Conservation (phyloP, 30 jellyfish, hydroid and myxozoan genomes). For the Pelagia noctiluca region DNA sequence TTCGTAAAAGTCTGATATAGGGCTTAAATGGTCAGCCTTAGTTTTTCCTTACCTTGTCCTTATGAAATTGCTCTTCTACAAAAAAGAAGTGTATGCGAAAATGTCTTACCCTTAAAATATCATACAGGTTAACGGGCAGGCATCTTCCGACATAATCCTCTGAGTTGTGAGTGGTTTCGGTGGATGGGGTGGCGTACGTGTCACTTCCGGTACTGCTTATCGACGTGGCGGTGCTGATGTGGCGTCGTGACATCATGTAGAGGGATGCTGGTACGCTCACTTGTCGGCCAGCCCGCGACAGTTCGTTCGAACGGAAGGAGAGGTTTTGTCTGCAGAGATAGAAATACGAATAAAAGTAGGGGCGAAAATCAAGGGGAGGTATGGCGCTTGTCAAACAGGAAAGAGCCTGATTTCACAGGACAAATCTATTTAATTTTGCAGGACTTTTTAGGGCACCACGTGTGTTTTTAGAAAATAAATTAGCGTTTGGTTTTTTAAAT, state of each 20-base stretch:
- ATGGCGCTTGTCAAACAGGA: no score
- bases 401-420: no score
- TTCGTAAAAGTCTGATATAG: no score
- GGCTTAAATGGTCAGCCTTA: no score
- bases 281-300: constrained; percentile 65
- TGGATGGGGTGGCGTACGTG: constrained; percentile 50
- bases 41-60: no score
- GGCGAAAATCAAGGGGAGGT: neutral
- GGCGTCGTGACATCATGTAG: constrained; percentile 69
- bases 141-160: constrained; percentile 94
- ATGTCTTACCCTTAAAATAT: constrained; percentile 82
- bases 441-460: no score
- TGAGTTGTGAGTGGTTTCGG: constrained; percentile 59
- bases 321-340: constrained; percentile 28
- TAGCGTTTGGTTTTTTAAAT: no score
- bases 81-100: neutral
- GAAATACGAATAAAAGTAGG: neutral
- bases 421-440: no score
- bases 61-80: no score
- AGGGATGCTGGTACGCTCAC: constrained; percentile 54
- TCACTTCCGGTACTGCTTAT: constrained; percentile 84
- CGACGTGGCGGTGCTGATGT: constrained; percentile 67
- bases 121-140: constrained; percentile 78
- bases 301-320: constrained; percentile 19
- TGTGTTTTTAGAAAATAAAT: no score